These are phyloP conservation scores for Benthosema pterotum DNA, from an alignment of 2,797 vertebrate species.

Conservation along the genomic window DNA sequence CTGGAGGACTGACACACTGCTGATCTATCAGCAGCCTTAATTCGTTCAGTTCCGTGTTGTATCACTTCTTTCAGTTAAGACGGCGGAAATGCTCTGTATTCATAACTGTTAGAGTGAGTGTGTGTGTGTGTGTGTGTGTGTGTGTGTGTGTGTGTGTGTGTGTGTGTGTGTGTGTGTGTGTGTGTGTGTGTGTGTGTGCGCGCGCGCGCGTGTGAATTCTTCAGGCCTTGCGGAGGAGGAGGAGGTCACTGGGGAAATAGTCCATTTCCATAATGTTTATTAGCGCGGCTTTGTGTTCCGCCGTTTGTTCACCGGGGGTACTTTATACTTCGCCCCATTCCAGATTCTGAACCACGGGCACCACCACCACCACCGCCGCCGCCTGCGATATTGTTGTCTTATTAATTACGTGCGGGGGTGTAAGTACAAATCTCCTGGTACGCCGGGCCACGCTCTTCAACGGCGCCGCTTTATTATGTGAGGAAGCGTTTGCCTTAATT, in stretches of 20 bases:
- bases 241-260: slow-evolving; percentile 47
- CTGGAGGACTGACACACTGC: slow-evolving; percentile 25
- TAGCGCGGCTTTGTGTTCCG: slow-evolving; percentile 47
- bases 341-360: slow-evolving; percentile 31
- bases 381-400: slow-evolving; percentile 60
- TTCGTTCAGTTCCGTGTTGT: slow-evolving; percentile 7
- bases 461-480: slow-evolving; percentile 51
- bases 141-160: slow-evolving; percentile 8
- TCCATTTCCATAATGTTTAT: slow-evolving; percentile 69
- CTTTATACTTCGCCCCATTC: slow-evolving; percentile 23
- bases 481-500: slow-evolving; percentile 61
- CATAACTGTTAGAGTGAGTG: slow-evolving; percentile 15
- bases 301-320: slow-evolving; percentile 21
- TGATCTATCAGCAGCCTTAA: slow-evolving; percentile 23
- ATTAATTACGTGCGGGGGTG: slow-evolving; percentile 67
- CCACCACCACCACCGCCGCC: not conserved
- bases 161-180: not conserved
- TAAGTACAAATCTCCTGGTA: slow-evolving; percentile 64
- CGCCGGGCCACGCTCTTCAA: slow-evolving; percentile 41
- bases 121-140: not conserved
- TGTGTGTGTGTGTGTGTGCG: slow-evolving; percentile 2
- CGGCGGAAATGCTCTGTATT: slow-evolving; percentile 35
- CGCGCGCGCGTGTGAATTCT: slow-evolving; percentile 11
- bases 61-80: slow-evolving; percentile 27
- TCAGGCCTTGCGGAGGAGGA: slow-evolving; percentile 27